Evolutionary conservation across 2,797 vertebrate species (phyloP).

Genomic region (Mus caroli): DNA sequence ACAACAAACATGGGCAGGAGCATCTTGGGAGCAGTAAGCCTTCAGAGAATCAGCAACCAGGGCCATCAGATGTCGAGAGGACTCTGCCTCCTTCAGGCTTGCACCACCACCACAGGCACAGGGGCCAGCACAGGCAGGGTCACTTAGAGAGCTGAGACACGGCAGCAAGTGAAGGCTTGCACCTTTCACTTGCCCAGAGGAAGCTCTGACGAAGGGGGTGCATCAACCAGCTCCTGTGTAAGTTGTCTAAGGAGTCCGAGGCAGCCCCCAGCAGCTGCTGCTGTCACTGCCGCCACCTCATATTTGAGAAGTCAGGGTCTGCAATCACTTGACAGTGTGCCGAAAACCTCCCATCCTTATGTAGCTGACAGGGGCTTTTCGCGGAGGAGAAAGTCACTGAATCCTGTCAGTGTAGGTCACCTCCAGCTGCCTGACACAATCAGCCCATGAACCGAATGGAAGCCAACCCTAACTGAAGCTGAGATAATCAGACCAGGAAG

Average conservation of each 20-base stretch:
- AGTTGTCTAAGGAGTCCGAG: constrained; percentile 87
- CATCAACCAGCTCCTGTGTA: constrained; percentile 93
- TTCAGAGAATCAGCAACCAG: constrained; percentile 38
- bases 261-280: constrained; percentile 92
- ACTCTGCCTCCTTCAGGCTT: fast-evolving
- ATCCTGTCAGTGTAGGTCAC: constrained; percentile 96
- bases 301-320: constrained; percentile 89
- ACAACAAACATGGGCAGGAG: constrained; percentile 72
- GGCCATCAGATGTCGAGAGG: neutral
- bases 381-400: constrained; percentile 91
- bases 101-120: constrained; percentile 38
- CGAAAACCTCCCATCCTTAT: constrained; percentile 93
- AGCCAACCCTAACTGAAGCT: constrained; percentile 91
- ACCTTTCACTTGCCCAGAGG: constrained; percentile 72
- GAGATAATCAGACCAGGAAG: constrained; percentile 88
- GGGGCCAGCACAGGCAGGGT: constrained; percentile 34
- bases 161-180: constrained; percentile 69
- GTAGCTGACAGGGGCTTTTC: constrained; percentile 93
- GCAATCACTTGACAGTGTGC: constrained; percentile 94
- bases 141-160: constrained; percentile 75
- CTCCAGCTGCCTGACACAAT: constrained; percentile 91
- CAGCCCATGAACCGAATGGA: constrained; percentile 88
- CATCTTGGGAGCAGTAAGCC: neutral
- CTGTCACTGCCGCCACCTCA: constrained; percentile 97
- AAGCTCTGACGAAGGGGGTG: constrained; percentile 90